A percentile compares a stretch with the other conserved stretches of the same genome.
phyloP scores from a whole-genome alignment of 2,113 vertebrate species.

The Bubo scandiacus region DNA sequence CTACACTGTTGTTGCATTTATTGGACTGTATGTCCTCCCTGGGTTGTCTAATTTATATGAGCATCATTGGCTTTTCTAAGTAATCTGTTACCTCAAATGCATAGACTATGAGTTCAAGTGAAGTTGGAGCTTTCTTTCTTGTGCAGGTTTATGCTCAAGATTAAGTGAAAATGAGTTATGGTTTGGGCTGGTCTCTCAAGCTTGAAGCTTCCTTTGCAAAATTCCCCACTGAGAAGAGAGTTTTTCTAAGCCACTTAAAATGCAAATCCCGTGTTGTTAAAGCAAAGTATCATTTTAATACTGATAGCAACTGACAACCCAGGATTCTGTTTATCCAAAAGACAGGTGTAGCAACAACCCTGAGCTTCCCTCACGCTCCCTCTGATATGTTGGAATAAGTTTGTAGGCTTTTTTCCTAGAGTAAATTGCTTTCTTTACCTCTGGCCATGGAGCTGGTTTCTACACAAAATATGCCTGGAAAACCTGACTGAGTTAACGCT shows the following conservation, averaged over 20 bases:
- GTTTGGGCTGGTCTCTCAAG: not conserved
- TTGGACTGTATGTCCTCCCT: rapidly evolving
- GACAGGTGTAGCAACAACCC: not conserved
- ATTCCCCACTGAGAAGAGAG: not conserved
- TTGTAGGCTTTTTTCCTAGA: not conserved
- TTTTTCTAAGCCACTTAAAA: not conserved
- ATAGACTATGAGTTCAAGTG: not conserved
- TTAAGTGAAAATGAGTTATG: not conserved
- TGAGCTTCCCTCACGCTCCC: not conserved
- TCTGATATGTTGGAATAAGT: not conserved
- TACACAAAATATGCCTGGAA: not conserved
- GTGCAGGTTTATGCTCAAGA: not conserved
- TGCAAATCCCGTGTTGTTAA: not conserved
- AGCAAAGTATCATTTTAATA: not conserved
- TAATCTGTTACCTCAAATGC: not conserved
- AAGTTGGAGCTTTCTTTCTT: not conserved
- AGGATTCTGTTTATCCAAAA: not conserved
- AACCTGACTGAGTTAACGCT: not conserved
- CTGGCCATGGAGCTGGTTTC: not conserved
- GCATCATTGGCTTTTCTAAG: not conserved
- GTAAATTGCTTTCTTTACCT: not conserved
- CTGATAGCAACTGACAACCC: not conserved
- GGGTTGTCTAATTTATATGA: not conserved
- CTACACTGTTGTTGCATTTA: not conserved
- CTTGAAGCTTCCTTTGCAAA: not conserved